These are phyloP conservation scores for Heteronetta atricapilla DNA, from an alignment of 2,113 vertebrate genomes.

Conservation along the genomic window DNA sequence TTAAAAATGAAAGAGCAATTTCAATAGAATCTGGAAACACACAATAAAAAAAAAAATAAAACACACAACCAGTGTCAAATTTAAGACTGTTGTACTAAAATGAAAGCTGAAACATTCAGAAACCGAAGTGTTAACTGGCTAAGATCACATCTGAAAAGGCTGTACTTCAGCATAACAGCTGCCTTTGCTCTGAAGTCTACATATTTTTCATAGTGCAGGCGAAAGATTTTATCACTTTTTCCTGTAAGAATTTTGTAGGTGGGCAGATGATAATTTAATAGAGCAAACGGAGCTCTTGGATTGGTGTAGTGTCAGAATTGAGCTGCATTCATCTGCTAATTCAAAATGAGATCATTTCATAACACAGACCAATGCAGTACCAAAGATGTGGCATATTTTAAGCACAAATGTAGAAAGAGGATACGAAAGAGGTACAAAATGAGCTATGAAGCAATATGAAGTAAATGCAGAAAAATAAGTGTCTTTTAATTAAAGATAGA, in stretches of 20 bases:
- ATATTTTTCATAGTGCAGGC: not conserved
- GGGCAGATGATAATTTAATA: not conserved
- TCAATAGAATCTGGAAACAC: not conserved
- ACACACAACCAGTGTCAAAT: not conserved
- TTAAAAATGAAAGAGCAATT: not conserved
- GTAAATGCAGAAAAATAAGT: not conserved
- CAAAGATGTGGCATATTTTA: not conserved
- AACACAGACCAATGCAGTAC: not conserved
- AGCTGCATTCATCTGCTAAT: not conserved
- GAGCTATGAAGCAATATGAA: not conserved
- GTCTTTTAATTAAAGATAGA: not conserved
- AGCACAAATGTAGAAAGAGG: not conserved
- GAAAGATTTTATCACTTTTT: not conserved
- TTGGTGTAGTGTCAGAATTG: not conserved
- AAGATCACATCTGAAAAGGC: not conserved
- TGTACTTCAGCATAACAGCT: not conserved
- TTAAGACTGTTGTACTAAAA: not conserved
- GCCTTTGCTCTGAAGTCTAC: not conserved
- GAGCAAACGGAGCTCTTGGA: not conserved
- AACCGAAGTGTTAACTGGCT: not conserved
- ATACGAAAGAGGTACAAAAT: not conserved
- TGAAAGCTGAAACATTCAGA: not conserved
- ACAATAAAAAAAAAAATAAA: too few relatives aligned
- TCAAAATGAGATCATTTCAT: not conserved
- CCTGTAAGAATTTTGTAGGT: not conserved